Conservation (phyloP, 2,113 vertebrate species). For the Pithys albifrons region DNA sequence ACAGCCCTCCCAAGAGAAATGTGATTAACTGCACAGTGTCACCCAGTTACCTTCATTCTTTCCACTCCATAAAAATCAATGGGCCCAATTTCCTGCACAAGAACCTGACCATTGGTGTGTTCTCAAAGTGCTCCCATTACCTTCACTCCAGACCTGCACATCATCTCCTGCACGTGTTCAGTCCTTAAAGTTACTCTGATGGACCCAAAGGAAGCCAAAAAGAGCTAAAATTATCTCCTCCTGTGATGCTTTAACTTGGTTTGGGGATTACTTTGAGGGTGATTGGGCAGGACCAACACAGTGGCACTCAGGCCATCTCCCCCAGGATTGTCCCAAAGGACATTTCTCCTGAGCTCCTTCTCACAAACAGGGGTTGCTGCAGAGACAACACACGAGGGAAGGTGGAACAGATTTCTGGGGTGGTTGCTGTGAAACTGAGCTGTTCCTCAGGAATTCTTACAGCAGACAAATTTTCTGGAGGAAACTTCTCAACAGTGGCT, state of each 20-base stretch:
- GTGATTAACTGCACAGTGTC: background rate
- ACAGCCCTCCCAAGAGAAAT: background rate
- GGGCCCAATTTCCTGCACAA: background rate
- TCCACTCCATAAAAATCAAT: background rate
- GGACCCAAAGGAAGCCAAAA: background rate
- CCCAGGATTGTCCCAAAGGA: background rate
- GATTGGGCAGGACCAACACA: background rate
- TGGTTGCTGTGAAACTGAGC: background rate
- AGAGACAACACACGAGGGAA: background rate
- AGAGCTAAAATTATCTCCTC: background rate
- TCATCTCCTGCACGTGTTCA: rapidly evolving
- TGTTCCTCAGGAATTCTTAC: background rate
- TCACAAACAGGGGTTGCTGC: background rate
- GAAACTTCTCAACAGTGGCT: background rate
- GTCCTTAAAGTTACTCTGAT: background rate
- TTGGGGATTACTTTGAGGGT: background rate
- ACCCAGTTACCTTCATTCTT: background rate
- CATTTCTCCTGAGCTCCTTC: background rate
- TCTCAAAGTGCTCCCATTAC: background rate
- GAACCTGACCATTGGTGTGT: background rate
- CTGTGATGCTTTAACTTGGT: rapidly evolving
- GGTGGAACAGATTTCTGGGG: background rate
- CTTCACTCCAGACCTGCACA: background rate
- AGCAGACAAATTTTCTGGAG: background rate
- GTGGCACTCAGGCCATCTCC: background rate